phyloP scores from a whole-genome alignment of 2,113 vertebrate genomes.

The Varanus salvator region DNA sequence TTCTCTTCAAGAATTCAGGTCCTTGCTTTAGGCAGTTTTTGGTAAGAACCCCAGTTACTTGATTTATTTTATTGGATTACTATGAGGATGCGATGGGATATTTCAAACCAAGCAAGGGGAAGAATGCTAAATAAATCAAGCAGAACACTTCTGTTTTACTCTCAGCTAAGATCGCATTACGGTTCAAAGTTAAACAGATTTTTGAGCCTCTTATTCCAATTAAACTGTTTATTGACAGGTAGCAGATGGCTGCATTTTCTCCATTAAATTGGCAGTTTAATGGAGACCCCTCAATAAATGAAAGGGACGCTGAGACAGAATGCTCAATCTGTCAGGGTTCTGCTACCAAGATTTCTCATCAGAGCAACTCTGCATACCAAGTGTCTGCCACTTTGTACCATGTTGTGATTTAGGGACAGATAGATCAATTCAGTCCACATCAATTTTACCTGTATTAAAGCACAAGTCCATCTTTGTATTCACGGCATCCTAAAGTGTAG shows the following conservation, averaged over 20 bases:
- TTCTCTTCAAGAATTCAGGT: too few species aligned
- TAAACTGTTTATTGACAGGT: conserved; percentile 20
- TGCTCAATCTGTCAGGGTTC: conserved; percentile 18
- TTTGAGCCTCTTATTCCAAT: not conserved
- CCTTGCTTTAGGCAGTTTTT: not conserved
- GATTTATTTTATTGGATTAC: not conserved
- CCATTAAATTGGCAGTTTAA: conserved; percentile 39
- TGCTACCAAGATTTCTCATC: not conserved
- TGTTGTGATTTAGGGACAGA: not conserved
- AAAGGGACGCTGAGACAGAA: conserved; percentile 15
- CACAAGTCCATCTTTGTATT: too few species aligned
- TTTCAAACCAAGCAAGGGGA: not conserved
- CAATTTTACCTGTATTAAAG: not conserved
- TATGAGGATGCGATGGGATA: not conserved
- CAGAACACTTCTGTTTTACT: not conserved
- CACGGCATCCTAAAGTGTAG: not conserved
- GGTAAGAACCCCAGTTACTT: not conserved
- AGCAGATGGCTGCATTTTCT: conserved; percentile 38
- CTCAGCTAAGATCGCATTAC: not conserved
- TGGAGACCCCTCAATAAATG: not conserved
- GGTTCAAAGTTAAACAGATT: not conserved
- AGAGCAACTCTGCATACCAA: not conserved
- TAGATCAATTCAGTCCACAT: not conserved
- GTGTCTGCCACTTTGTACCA: not conserved
- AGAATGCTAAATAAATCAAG: conserved; percentile 3